A percentile compares a stretch with the other conserved stretches of the same genome.
Conservation (phyloP, 2,888 invertebrate species). For the Diloba caeruleocephala region DNA sequence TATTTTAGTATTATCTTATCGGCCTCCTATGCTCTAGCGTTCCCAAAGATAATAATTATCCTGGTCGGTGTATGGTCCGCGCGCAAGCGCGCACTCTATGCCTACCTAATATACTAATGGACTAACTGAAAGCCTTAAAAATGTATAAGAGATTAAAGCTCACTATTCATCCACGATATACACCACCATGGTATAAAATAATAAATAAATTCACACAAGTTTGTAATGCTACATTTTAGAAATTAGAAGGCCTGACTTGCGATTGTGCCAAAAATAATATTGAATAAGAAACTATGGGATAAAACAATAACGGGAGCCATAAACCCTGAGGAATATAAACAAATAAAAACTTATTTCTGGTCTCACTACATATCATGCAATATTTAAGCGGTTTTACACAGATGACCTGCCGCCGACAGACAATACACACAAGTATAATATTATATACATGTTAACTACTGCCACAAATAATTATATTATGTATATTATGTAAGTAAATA, state of each 20-base stretch:
- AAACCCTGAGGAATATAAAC: constrained; percentile 82
- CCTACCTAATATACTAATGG: constrained; percentile 62
- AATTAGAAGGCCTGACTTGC: constrained; percentile 72
- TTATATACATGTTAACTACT: constrained; percentile 82
- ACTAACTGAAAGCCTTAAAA: constrained; percentile 72
- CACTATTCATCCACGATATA: constrained; percentile 59
- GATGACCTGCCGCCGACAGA: constrained; percentile 78
- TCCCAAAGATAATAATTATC: constrained; percentile 55
- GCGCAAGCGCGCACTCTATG: constrained; percentile 25
- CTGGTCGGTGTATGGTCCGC: constrained; percentile 17
- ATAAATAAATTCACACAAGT: constrained; percentile 57
- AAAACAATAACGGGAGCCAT: constrained; percentile 77
- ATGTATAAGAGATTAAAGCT: constrained; percentile 72
- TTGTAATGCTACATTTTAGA: constrained; percentile 61
- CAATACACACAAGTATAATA: constrained; percentile 72
- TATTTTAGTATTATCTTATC: constrained; percentile 64
- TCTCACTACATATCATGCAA: constrained; percentile 80
- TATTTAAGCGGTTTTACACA: constrained; percentile 78
- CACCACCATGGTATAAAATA: constrained; percentile 56
- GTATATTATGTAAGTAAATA: constrained; percentile 82
- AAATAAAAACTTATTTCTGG: constrained; percentile 83
- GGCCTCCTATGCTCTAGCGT: constrained; percentile 61
- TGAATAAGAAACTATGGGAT: constrained; percentile 66
- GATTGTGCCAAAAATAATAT: constrained; percentile 74
- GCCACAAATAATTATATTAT: constrained; percentile 83